Evolutionary conservation across 2,797 vertebrate genomes (phyloP), one percentile per base, ranked within the genome.

Genomic region (Ataeniobius toweri): DNA sequence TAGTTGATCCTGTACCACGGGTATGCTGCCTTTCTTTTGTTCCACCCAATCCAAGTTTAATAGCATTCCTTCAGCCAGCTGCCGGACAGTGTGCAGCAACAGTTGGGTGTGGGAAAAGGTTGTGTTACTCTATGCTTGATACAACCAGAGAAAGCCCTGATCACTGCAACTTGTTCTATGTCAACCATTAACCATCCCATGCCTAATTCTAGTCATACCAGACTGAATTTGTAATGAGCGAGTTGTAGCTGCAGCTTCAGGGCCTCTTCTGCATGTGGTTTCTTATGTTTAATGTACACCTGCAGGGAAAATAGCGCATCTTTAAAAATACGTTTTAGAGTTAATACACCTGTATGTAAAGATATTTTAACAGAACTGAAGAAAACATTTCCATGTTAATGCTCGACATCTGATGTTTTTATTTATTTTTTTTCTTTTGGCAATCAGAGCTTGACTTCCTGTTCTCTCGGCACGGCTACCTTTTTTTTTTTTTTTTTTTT

Each of bases 21-120:
- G 39, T 88, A 81, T 83, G 79, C 36, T 28, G n/a, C 41, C 69
- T 0, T 36, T n/a, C 18, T 12, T 61, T 46, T 53, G 7, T 75
- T 50, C 46, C 13, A 5, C 1, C 59, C 3, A 10, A 31, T 31
- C 31, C 31, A 31, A 31, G 31, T 31, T 31, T 36, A 36, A 36
- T 36, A 36, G 36, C 36, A 36, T 36, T 36, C 36, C 36, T 36
- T 36, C 36, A 36, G 36, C 36, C 36, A 36, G 36, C 36, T 36
- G 36, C 36, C 3, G 36, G 36, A 48, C 46, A 48, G 46, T 10
- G 46, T 2, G 46, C 10, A 48, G 12, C 46, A 48, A 48, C 9
- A 10, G 36, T 36, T 36, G 3, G 46, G 46, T 48, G 55, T 0
- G 55, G 7, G 22, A 58, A n/a, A 24, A 24, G 53, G 53, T 56